Percentiles rank a stretch among this genome's conserved stretches.
Conservation (phyloP, 2,113 vertebrate species). For the Macroglossus sobrinus region DNA sequence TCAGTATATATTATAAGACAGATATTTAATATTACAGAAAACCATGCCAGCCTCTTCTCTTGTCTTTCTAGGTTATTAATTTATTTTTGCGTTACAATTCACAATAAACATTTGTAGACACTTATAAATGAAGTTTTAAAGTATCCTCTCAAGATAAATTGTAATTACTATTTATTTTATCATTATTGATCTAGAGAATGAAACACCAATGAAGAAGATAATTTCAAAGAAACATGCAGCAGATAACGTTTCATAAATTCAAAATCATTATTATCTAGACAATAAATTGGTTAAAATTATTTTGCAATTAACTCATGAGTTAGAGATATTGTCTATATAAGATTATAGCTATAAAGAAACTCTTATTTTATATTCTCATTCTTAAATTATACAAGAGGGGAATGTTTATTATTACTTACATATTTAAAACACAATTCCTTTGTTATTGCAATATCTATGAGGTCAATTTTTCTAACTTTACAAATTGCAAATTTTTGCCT, state of each 20-base stretch:
- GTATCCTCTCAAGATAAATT: conserved; percentile 35
- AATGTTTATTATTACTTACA: background rate
- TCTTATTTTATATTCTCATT: background rate
- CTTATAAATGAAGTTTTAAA: conserved; percentile 43
- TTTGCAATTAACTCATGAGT: background rate
- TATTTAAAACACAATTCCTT: background rate
- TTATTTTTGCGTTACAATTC: conserved; percentile 56
- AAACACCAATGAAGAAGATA: background rate
- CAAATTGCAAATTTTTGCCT: background rate
- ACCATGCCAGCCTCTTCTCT: background rate
- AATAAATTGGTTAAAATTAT: background rate
- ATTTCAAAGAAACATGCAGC: background rate
- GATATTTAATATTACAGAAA: conserved; percentile 13
- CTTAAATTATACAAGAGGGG: background rate
- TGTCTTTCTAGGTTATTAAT: conserved; percentile 58
- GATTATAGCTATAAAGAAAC: background rate
- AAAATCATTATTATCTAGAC: background rate
- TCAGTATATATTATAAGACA: conserved; percentile 16
- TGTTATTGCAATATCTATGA: background rate
- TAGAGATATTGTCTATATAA: background rate
- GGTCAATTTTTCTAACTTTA: background rate
- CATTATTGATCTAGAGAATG: background rate
- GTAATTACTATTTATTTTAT: conserved; percentile 52
- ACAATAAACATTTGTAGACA: conserved; percentile 29
- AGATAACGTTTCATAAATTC: background rate